Evolutionary conservation across 1,140 invertebrate genomes (phyloP).

Genomic region (Aphelinus atriplicis): DNA sequence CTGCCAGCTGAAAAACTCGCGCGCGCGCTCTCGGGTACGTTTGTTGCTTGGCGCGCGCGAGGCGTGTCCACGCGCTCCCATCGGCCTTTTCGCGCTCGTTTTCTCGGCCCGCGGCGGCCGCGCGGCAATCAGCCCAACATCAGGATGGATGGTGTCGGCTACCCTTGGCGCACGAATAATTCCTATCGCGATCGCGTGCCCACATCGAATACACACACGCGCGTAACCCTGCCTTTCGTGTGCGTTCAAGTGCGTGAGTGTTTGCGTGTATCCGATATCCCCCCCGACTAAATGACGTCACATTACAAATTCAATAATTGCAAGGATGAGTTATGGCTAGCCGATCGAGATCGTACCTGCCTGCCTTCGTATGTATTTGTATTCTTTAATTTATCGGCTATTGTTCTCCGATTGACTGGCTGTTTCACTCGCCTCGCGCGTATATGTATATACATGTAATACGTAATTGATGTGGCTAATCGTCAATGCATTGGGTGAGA

Average conservation of each 20-base stretch:
- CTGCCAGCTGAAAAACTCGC: too few relatives aligned
- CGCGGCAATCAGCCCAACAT: not conserved
- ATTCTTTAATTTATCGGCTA: constrained; percentile 32
- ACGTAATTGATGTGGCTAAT: constrained; percentile 4
- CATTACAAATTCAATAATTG: constrained; percentile 32
- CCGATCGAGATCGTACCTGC: not conserved
- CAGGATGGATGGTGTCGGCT: constrained; percentile 7
- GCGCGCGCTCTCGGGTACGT: too few relatives aligned
- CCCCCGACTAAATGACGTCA: constrained; percentile 4
- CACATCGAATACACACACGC: not conserved
- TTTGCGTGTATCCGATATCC: not conserved
- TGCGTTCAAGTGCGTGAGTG: not conserved
- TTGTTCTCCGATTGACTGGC: constrained; percentile 7
- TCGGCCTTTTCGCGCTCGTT: not conserved
- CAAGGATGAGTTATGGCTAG: constrained; percentile 1
- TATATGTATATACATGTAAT: not conserved
- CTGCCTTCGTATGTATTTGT: constrained; percentile 6
- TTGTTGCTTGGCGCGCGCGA: too few relatives aligned
- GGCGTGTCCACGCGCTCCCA: too few relatives aligned
- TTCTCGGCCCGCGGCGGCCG: not conserved
- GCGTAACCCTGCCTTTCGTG: too few relatives aligned
- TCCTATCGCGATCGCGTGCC: not conserved
- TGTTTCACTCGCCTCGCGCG: not conserved
- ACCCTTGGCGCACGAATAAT: not conserved
- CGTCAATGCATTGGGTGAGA: too few relatives aligned